Evolutionary conservation across 2,797 vertebrate species (phyloP), one percentile per base, ranked within the genome.

Genomic region (Clarias platycephalus): DNA sequence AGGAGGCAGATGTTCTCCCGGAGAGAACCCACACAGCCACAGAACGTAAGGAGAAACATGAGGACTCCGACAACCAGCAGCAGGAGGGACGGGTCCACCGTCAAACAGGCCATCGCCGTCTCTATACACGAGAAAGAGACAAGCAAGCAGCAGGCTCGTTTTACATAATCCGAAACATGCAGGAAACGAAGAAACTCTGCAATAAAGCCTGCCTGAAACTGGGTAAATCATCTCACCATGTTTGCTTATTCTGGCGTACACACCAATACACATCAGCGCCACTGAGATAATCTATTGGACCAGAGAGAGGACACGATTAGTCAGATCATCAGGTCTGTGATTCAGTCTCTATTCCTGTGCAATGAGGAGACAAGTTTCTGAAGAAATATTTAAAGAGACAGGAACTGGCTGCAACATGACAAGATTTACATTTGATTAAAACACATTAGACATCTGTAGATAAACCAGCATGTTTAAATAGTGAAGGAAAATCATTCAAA

Each of bases 21-120:
- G 77, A 99, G 91, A 72, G 97, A 98, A 66, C 98, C 97, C 0
- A 98, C 93, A 18, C 97, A 99, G 90, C 98, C 97, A 2, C 97
- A 98, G 95, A 99, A 99, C 57, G 97, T 98, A 92, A 99, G 91
- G 86, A 97, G 88, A 93, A 99, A 99, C 96, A 97, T 97, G 84
- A 99, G 92, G 82, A 96, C 1, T 0, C 98, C 97, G 0, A 97
- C 94, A 0, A 95, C 85, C n/a, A 98, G 81, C 49, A 99, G 93
- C 87, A 99, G 91, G 58, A 97, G 81, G 81, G 97, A 96, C 0
- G 97, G 97, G 84, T 98, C 97, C 92, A 98, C 94, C 0, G 96
- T 91, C 87, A 98, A 92, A 85, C 89, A 96, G 1, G 96, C 95
- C 92, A 97, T 80, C 0, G 96, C 96, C 0, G 96, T 93, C 90